These are phyloP conservation scores for Centroberyx gerrardi DNA, from an alignment of 2,797 vertebrate genomes.

Conservation along the genomic window DNA sequence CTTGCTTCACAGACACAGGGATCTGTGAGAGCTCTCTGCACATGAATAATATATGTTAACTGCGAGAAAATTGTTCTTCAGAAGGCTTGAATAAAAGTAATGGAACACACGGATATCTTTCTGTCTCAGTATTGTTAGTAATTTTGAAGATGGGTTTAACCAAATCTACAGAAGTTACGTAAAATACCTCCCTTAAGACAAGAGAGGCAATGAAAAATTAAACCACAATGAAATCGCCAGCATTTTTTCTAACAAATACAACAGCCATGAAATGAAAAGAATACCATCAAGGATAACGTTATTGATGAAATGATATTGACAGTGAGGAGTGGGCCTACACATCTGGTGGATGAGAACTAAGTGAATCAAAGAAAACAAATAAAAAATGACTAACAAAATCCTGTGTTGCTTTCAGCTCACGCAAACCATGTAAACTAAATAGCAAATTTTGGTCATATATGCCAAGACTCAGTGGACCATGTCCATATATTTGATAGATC, in stretches of 20 bases:
- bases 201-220: neutral
- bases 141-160: neutral
- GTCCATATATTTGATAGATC: neutral
- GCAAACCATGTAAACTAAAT: neutral
- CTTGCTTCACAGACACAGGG: constrained; percentile 1
- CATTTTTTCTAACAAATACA: neutral
- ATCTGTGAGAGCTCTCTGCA: neutral
- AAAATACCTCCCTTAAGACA: neutral
- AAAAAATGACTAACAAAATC: neutral
- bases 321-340: neutral
- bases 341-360: neutral
- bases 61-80: constrained; percentile 1
- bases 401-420: neutral
- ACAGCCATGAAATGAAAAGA: neutral
- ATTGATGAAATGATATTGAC: constrained; percentile 6
- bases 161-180: neutral
- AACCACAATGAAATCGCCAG: neutral
- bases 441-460: neutral
- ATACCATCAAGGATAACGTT: neutral
- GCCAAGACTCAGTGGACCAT: neutral
- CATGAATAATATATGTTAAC: constrained; percentile 21
- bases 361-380: neutral
- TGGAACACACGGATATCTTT: neutral
- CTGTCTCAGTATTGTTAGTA: neutral
- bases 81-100: neutral